Conservation (phyloP, 2,113 vertebrate species). For the Daboia siamensis region DNA sequence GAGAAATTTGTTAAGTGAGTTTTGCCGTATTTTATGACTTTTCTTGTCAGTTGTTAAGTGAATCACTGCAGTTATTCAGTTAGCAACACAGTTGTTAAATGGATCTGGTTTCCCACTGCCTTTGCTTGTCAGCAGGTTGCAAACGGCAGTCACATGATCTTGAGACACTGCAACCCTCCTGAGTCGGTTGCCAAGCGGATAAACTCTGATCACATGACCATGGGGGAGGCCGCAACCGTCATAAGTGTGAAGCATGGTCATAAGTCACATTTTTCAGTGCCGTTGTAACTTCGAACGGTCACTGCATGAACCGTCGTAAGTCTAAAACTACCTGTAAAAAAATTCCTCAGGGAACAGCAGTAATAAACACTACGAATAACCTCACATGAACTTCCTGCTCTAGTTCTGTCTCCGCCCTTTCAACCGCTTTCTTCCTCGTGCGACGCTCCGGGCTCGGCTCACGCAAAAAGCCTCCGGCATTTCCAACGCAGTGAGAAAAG, state of each 20-base stretch:
- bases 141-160: neutral
- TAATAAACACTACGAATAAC: neutral
- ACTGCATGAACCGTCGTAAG: neutral
- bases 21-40: neutral
- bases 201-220: neutral
- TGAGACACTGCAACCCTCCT: neutral
- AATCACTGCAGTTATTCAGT: neutral
- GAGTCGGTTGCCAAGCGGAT: neutral
- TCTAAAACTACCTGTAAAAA: neutral
- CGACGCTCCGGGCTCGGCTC: neutral
- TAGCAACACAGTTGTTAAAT: neutral
- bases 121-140: too few species aligned
- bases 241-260: neutral
- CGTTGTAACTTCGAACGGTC: neutral
- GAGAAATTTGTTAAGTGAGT: neutral
- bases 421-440: rapidly evolving
- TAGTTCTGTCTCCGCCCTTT: neutral
- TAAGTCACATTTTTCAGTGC: neutral
- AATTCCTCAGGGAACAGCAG: neutral
- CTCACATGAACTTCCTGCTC: neutral
- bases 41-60: neutral
- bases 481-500: rapidly evolving
- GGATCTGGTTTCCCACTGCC: neutral
- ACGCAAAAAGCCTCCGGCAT: rapidly evolving
- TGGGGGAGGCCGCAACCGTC: too few species aligned